Evolutionary conservation across 1,140 invertebrate genomes (phyloP), one percentile per base, ranked within the genome.

Genomic region (Goniozus legneri): DNA sequence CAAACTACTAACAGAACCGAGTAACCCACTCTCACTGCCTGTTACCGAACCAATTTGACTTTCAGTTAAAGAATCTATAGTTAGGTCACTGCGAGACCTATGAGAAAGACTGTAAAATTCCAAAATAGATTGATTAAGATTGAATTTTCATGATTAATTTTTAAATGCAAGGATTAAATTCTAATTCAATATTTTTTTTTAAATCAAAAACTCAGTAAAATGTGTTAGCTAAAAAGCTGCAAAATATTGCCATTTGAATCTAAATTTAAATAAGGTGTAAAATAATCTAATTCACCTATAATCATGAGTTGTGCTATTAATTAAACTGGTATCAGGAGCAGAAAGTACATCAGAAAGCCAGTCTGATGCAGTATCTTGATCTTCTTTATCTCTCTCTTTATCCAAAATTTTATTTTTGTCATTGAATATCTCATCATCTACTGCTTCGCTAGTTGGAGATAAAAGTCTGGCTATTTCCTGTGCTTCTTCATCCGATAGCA

Each of bases 401-500:
- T 70, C 67, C 22, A 46, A 48, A 35, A 68, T 68, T 54, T 56
- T 58, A 31, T 60, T 57, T 38, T 60, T 67, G 39, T 52, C 54
- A 36, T 43, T 42, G 52, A 50, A 46, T 53, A 50, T 63, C 31
- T 64, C 64, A 30, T 72, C 69, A 35, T 44, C 45, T 50, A 60
- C 52, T 44, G 58, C 43, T 24, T 58, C 67, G 13, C 49, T 45
- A 34, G 58, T 62, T 35, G 85, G 83, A 47, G 86, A 85, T 50
- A 91, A 61, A 62, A 91, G 79, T 63, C 85, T 82, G 53, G 85
- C 84, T 52, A 91, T 87, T 80, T 91, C 87, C 69, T 88, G 86
- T 41, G 89, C 87, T 75, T 91, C 88, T 75, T 92, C 89, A 66
- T 92, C 88, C 33, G 87, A 89, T 59, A 91, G 77, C 58, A 91